Conservation (phyloP, 1,140 invertebrate genomes). For the Aphaenogaster ashmeadi region DNA sequence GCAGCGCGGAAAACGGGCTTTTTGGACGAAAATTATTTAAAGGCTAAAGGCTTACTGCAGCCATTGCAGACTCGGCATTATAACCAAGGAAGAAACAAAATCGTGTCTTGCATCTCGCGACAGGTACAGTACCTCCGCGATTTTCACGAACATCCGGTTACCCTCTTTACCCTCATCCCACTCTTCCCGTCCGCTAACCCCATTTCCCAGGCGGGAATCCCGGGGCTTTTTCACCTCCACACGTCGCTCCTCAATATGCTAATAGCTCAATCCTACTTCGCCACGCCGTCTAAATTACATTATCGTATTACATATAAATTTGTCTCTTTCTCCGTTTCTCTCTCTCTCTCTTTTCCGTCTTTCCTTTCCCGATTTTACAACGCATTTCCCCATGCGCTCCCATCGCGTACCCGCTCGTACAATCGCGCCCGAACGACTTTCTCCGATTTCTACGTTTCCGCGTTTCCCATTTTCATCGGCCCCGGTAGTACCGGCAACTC, state of each 20-base stretch:
- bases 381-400: slow-evolving; percentile 10
- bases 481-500: neutral
- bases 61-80: too few relatives aligned
- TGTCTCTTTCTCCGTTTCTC: neutral
- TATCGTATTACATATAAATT: slow-evolving; percentile 51
- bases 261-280: slow-evolving; percentile 44
- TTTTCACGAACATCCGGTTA: slow-evolving; percentile 21
- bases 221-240: slow-evolving; percentile 23
- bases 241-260: slow-evolving; percentile 33
- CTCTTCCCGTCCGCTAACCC: too few relatives aligned
- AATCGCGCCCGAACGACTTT: slow-evolving; percentile 39
- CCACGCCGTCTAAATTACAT: slow-evolving; percentile 47
- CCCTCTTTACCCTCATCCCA: neutral
- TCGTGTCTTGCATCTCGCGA: neutral
- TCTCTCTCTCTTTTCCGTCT: neutral
- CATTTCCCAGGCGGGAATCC: neutral
- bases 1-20: too few relatives aligned
- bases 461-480: slow-evolving; percentile 47
- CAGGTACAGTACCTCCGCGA: neutral
- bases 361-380: neutral
- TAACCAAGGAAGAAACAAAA: neutral
- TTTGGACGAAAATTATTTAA: too few relatives aligned
- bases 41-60: too few relatives aligned
- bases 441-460: slow-evolving; percentile 51
- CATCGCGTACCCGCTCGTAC: neutral